Percentiles rank a stretch among this genome's conserved stretches.
Evolutionary conservation across 2,888 invertebrate species (phyloP).

Genomic region (Zygaena filipendulae): DNA sequence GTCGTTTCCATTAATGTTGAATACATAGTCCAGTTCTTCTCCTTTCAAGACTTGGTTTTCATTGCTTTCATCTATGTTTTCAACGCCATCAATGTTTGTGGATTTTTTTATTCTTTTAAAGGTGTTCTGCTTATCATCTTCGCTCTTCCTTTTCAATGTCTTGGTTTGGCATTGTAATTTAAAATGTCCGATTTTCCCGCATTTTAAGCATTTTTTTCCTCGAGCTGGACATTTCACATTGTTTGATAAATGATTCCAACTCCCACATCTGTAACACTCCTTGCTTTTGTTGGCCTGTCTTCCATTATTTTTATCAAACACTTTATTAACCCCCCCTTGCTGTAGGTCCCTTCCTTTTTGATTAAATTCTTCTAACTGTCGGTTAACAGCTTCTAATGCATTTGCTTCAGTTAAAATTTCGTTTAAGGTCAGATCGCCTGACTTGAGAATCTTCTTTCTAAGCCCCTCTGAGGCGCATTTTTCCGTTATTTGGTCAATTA

Average conservation of each 20-base stretch:
- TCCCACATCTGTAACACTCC: too few species aligned
- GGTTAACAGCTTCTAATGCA: slow-evolving; percentile 6
- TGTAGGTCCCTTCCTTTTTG: not conserved
- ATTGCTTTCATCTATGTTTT: slow-evolving; percentile 1
- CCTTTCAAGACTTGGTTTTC: not conserved
- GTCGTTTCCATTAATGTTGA: slow-evolving; percentile 13
- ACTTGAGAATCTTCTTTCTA: slow-evolving; percentile 4
- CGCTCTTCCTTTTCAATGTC: slow-evolving; percentile 10
- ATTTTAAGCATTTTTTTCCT: too few species aligned
- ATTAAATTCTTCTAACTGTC: slow-evolving; percentile 6
- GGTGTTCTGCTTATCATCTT: slow-evolving; percentile 7
- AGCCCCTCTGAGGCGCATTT: slow-evolving; percentile 4
- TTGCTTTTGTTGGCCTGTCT: too few species aligned
- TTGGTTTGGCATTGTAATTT: too few species aligned
- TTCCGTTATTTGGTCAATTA: slow-evolving; percentile 10
- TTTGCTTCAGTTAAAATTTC: slow-evolving; percentile 13
- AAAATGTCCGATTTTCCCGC: too few species aligned
- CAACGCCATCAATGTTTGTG: slow-evolving; percentile 1
- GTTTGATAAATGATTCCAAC: too few species aligned
- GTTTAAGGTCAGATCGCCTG: slow-evolving; percentile 9
- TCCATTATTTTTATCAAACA: too few species aligned
- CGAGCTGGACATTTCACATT: too few species aligned
- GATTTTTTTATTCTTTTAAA: slow-evolving; percentile 8
- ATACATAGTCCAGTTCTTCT: slow-evolving; percentile 12
- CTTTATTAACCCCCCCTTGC: too few species aligned